These are phyloP conservation scores for Carpatolechia fugitivella DNA, from an alignment of 2,888 invertebrate species.

Conservation along the genomic window DNA sequence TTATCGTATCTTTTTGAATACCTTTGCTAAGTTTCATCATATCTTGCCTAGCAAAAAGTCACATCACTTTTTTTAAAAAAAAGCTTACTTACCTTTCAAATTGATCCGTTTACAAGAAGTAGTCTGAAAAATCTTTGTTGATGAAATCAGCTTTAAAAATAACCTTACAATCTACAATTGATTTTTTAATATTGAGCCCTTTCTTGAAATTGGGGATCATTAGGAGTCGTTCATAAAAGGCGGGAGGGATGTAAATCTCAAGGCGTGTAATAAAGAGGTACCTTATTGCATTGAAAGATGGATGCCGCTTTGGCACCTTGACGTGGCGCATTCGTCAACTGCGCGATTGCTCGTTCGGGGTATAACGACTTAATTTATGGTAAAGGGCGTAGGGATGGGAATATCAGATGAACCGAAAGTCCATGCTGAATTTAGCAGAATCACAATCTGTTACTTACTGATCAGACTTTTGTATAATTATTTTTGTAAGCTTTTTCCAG, in stretches of 20 bases:
- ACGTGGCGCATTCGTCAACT: conserved; percentile 16
- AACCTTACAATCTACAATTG: neutral
- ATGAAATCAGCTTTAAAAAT: too few relatives aligned
- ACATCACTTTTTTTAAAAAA: too few relatives aligned
- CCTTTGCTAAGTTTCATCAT: too few relatives aligned
- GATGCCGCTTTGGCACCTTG: conserved; percentile 12
- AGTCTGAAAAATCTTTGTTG: too few relatives aligned
- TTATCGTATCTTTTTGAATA: too few relatives aligned
- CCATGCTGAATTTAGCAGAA: neutral
- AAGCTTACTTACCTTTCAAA: too few relatives aligned
- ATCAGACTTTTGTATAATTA: too few relatives aligned
- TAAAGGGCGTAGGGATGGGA: neutral
- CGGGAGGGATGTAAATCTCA: conserved; percentile 9
- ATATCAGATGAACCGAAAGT: neutral
- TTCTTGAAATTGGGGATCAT: neutral
- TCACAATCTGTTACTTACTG: neutral
- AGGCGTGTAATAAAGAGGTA: conserved; percentile 1
- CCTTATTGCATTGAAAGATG: conserved; percentile 12
- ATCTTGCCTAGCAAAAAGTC: too few relatives aligned
- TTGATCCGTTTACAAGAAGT: too few relatives aligned
- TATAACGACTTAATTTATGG: conserved; percentile 9
- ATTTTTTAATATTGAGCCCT: neutral
- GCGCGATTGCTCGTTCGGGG: conserved; percentile 18
- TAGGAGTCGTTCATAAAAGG: neutral
- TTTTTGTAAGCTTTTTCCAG: too few relatives aligned